phyloP scores from a whole-genome alignment of 2,113 vertebrate genomes.

The Rhipidura dahli region DNA sequence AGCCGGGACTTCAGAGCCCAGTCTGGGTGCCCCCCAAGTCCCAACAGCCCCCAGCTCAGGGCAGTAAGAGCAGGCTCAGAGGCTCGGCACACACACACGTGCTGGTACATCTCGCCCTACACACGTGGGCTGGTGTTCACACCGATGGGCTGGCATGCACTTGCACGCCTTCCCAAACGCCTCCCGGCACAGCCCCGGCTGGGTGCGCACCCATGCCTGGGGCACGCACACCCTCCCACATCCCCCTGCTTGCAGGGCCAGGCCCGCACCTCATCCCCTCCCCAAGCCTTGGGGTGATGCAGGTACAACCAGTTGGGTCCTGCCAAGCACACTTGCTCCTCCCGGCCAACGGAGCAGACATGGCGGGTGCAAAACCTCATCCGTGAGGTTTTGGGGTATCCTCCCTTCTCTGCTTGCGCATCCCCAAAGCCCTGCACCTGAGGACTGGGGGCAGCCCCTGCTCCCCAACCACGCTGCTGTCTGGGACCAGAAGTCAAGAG shows the following conservation, averaged over 20 bases:
- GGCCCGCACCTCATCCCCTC: not conserved
- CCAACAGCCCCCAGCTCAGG: accelerated
- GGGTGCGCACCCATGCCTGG: not conserved
- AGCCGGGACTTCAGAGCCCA: not conserved
- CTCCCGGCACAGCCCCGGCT: not conserved
- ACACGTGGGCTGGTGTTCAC: not conserved
- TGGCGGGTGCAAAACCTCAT: not conserved
- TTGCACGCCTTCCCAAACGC: not conserved
- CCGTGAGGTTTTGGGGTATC: not conserved
- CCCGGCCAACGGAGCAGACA: accelerated
- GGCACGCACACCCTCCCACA: not conserved
- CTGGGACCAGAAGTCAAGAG: not conserved
- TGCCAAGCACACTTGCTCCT: not conserved
- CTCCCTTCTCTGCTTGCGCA: accelerated
- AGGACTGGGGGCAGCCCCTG: not conserved
- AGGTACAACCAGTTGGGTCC: not conserved
- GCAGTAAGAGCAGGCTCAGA: not conserved
- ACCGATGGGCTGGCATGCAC: not conserved
- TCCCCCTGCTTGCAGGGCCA: not conserved
- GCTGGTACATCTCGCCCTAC: not conserved
- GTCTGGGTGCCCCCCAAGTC: accelerated
- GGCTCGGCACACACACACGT: not conserved
- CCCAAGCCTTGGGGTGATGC: not conserved
- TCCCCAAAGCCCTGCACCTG: not conserved
- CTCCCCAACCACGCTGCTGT: not conserved